Conservation (phyloP, 2,797 vertebrate species). For the Channa striata region DNA sequence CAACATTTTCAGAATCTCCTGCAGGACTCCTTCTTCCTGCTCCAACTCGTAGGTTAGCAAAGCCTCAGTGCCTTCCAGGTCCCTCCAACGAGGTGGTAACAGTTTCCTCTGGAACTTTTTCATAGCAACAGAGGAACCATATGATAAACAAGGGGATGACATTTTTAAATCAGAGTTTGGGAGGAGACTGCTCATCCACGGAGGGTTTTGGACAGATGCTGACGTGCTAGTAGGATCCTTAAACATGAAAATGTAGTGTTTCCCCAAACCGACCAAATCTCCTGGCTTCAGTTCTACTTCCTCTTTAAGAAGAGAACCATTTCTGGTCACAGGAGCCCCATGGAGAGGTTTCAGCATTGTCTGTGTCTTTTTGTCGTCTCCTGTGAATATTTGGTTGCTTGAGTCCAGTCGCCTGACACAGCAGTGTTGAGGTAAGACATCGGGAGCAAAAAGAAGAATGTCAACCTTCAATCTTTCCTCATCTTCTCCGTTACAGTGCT, state of each 20-base stretch:
- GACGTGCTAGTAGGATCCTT: conserved; percentile 82
- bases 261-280: conserved; percentile 85
- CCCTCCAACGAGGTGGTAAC: conserved; percentile 67
- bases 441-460: conserved; percentile 84
- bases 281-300: conserved; percentile 80
- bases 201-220: conserved; percentile 56
- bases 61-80: conserved; percentile 71
- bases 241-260: conserved; percentile 87
- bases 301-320: conserved; percentile 75
- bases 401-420: conserved; percentile 77
- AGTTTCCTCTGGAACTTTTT: conserved; percentile 46
- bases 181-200: conserved; percentile 79
- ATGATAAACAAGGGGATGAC: conserved; percentile 64
- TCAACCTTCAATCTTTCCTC: conserved; percentile 84
- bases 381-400: conserved; percentile 23
- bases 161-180: conserved; percentile 42
- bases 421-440: conserved; percentile 85
- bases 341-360: conserved; percentile 82
- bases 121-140: conserved; percentile 52
- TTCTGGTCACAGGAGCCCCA: conserved; percentile 80
- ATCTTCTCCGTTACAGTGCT: conserved; percentile 75
- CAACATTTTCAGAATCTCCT: conserved; percentile 72
- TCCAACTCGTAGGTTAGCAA: conserved; percentile 72
- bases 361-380: conserved; percentile 61
- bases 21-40: conserved; percentile 82